phyloP scores from a whole-genome alignment of 2,888 invertebrate species.

The Salpingus planirostris region DNA sequence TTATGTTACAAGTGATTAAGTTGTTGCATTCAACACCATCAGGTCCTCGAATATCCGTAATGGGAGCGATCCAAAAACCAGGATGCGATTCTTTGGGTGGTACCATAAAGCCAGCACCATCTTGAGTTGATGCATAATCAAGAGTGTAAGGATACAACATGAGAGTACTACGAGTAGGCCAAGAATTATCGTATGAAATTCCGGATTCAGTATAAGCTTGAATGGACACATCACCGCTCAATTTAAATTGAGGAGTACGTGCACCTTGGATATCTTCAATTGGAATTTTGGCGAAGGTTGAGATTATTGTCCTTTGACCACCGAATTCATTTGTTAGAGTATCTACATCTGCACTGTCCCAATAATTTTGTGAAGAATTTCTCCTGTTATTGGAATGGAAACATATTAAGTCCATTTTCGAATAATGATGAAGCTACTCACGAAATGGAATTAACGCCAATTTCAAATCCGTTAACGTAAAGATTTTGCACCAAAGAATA shows the following conservation, averaged over 20 bases:
- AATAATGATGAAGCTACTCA: constrained; percentile 33
- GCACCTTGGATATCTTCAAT: constrained; percentile 29
- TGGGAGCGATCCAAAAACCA: constrained; percentile 59
- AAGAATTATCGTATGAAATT: constrained; percentile 53
- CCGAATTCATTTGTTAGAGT: constrained; percentile 34
- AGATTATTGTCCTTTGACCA: constrained; percentile 32
- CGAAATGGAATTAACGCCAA: constrained; percentile 60
- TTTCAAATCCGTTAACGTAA: constrained; percentile 53
- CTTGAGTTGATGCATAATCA: constrained; percentile 49
- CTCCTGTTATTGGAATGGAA: constrained; percentile 16
- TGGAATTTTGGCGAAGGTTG: constrained; percentile 36
- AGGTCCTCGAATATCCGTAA: constrained; percentile 47
- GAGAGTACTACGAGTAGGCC: constrained; percentile 46
- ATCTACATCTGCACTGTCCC: constrained; percentile 28
- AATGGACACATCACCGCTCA: constrained; percentile 50
- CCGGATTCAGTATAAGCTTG: constrained; percentile 45
- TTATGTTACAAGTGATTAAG: constrained; percentile 46
- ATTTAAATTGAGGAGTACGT: constrained; percentile 50
- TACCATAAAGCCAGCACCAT: constrained; percentile 44
- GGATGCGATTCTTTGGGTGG: constrained; percentile 52
- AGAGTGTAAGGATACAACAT: constrained; percentile 62
- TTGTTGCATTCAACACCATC: constrained; percentile 46
- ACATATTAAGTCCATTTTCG: not conserved
- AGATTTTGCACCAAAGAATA: constrained; percentile 49
- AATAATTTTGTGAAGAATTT: constrained; percentile 27